A percentile compares a stretch with the other conserved stretches of the same genome.
phyloP scores from a whole-genome alignment of 1,140 invertebrate species.

The Cydia splendana region DNA sequence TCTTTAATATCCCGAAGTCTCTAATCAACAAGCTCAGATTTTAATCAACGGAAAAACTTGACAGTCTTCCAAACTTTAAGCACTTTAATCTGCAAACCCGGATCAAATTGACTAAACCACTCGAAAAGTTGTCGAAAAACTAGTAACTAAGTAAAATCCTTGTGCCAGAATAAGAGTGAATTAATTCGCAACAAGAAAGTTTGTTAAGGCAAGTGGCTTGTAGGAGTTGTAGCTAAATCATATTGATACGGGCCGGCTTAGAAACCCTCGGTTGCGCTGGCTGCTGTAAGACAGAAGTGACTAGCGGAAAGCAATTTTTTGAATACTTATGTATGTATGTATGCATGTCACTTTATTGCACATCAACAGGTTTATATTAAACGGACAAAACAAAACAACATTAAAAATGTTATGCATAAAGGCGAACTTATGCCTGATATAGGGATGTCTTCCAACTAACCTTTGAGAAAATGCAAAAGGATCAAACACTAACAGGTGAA shows the following conservation, averaged over 20 bases:
- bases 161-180: slow-evolving; percentile 39
- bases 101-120: slow-evolving; percentile 18
- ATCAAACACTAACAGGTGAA: too few species aligned
- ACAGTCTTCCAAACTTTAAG: slow-evolving; percentile 21
- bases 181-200: slow-evolving; percentile 46
- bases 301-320: slow-evolving; percentile 64
- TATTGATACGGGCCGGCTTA: slow-evolving; percentile 52
- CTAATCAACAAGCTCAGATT: slow-evolving; percentile 23
- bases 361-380: too few species aligned
- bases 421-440: too few species aligned
- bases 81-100: neutral
- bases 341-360: slow-evolving; percentile 14
- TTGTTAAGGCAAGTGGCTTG: slow-evolving; percentile 46
- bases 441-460: too few species aligned
- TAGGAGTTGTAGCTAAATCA: slow-evolving; percentile 49
- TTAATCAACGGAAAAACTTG: slow-evolving; percentile 31
- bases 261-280: slow-evolving; percentile 36
- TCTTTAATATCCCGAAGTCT: neutral
- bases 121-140: slow-evolving; percentile 38
- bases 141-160: slow-evolving; percentile 38
- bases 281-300: slow-evolving; percentile 26
- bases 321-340: too few species aligned
- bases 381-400: too few species aligned
- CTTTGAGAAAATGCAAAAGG: too few species aligned
- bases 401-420: too few species aligned